Base-by-base conservation (phyloP, 2,797 vertebrate species). In the Girardinus metallicus region DNA sequence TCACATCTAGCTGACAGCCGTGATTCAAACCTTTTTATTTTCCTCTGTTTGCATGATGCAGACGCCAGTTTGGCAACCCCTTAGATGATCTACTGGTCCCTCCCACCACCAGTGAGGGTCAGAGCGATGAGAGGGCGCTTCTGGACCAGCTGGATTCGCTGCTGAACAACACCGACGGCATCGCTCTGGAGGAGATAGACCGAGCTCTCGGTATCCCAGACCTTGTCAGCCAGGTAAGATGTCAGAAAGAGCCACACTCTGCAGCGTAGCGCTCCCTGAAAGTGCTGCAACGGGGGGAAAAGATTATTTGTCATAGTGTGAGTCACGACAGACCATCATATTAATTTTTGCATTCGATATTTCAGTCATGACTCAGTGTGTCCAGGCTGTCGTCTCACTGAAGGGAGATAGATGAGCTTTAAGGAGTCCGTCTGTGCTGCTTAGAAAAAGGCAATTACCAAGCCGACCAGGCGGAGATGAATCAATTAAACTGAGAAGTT, bases 141-240 rank as follows among this genome's bases (percentile, higher is more conserved):
- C 83, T 99, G 86, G 98, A 99, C 93, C 98, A 99, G 87, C 93
- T 99, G 81, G 98, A 99, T 90, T 97, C 97, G 0, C 93, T 99
- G 62, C 91, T 99, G 83, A 99, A 97, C 87, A 99, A 98, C 71
- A 97, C 98, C 0, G 98, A 99, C 62, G 97, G 96, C 86, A 98
- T 97, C 1, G 94, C 97, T 29, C 94, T 99, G 85, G 98, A 99
- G 89, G 98, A 99, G 93, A 99, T 99, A 16, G 98, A 99, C 93
- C 96, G 98, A 87, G 98, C 98, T 1, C 91, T 99, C 77, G 98
- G 98, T 85, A 99, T 99, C 90, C 98, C 98, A 46, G 98, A 99
- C 86, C 97, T 99, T 5, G 97, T 99, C 85, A 98, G 96, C 93
- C 98, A 99, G 95, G 94, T 95, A 57, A 46, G 57, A 71, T 49